Percentiles rank a stretch among this genome's conserved stretches.
phyloP scores from a whole-genome alignment of 2,113 vertebrate species.

The Ancistrus triradiatus region DNA sequence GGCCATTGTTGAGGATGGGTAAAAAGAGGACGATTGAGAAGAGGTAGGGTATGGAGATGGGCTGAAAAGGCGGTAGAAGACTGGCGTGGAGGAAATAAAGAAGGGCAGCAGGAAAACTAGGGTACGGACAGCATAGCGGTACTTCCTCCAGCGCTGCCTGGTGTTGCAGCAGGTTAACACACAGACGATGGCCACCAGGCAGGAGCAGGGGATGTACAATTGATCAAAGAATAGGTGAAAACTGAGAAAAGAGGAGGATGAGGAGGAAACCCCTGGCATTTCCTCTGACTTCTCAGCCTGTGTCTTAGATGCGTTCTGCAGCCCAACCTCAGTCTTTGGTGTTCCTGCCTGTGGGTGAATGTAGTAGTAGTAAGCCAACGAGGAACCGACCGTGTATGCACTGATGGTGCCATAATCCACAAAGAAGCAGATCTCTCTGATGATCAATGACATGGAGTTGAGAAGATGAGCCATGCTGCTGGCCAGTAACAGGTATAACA shows the following conservation, averaged over 20 bases:
- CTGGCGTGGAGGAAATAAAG: slow-evolving; percentile 63
- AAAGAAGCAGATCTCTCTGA: slow-evolving; percentile 74
- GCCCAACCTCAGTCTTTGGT: slow-evolving; percentile 18
- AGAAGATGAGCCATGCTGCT: slow-evolving; percentile 77
- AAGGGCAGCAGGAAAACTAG: slow-evolving; percentile 73
- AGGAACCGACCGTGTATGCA: slow-evolving; percentile 71
- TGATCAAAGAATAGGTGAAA: slow-evolving; percentile 57
- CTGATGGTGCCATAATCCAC: slow-evolving; percentile 76
- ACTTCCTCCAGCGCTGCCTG: slow-evolving; percentile 62
- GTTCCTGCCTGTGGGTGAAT: slow-evolving; percentile 65
- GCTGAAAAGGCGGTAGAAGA: slow-evolving; percentile 68
- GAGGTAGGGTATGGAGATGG: slow-evolving; percentile 45
- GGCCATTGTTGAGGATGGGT: slow-evolving; percentile 44
- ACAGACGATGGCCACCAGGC: slow-evolving; percentile 65
- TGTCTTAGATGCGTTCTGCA: slow-evolving; percentile 31
- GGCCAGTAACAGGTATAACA: slow-evolving; percentile 67
- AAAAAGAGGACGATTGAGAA: slow-evolving; percentile 41
- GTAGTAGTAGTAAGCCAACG: slow-evolving; percentile 72
- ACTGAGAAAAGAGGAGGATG: slow-evolving; percentile 15
- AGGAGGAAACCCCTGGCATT: background rate
- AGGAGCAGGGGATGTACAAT: slow-evolving; percentile 68
- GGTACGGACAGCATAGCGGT: slow-evolving; percentile 72
- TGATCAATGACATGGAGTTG: slow-evolving; percentile 73
- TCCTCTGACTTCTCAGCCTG: background rate
- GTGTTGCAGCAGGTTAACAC: slow-evolving; percentile 72